Evolutionary conservation across 2,797 vertebrate species (phyloP), one percentile per base, ranked within the genome.

Genomic region (Etheostoma perlongum): DNA sequence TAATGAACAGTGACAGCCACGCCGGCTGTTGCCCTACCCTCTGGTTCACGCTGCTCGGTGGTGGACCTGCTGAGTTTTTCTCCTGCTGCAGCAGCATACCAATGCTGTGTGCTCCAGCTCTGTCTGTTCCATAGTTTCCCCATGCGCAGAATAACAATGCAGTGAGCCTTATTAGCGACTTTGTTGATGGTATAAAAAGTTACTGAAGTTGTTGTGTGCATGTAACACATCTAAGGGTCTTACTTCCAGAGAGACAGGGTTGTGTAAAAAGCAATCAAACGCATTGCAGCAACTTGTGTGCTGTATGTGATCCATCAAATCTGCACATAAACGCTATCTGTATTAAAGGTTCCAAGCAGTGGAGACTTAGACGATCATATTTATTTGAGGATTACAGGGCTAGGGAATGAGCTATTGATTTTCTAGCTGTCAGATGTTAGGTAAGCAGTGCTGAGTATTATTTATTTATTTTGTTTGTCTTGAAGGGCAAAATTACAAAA

Each of bases 1-100:
- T 93, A 94, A 93, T 90, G 89, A 89, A 92, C 84, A 90, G 83
- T 89, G 92, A 93, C 90, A 93, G 89, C 81, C 83, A 73, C 53
- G 72, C 82, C 67, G 77, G 78, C 85, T 80, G 81, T 62, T 62
- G 82, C 87, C 81, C 87, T 91, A 89, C 87, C 87, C 91, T 87
- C 79, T 82, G 76, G 82, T 89, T 88, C 88, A 68, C 33, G 68
- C 76, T 81, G 84, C 83, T 85, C 80, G 60, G 85, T 72, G 81
- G 78, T 79, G 81, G 87, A 93, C 90, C 85, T 74, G 77, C 86
- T 73, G 76, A 85, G 87, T 78, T 72, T 69, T 58, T 15, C 47
- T 60, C 71, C 59, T 65, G 74, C 90, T 80, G 70, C 83, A 57
- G 85, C 85, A 59, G 89, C 90, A 93, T 92, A 91, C 89, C 79